Conservation (phyloP, 2,113 vertebrate genomes). For the Myiozetetes cayanensis region DNA sequence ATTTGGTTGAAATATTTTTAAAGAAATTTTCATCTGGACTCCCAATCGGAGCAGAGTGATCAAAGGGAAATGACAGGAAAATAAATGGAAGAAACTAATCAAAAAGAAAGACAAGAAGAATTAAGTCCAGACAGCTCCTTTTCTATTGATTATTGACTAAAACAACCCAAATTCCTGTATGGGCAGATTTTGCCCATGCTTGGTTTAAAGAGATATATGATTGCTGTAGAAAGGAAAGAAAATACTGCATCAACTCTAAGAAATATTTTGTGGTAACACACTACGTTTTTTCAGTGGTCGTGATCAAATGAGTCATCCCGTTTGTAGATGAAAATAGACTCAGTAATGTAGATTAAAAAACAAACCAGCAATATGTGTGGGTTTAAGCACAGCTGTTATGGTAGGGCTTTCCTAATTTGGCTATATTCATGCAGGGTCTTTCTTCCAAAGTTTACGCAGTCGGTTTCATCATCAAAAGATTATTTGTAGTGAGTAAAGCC, state of each 20-base stretch:
- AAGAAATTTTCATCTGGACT: not conserved
- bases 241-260: not conserved
- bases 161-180: not conserved
- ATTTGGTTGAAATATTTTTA: not conserved
- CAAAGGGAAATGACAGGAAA: not conserved
- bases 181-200: not conserved
- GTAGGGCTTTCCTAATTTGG: slow-evolving; percentile 62
- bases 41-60: not conserved
- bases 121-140: not conserved
- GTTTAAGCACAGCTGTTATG: not conserved
- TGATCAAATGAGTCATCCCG: slow-evolving; percentile 46
- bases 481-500: not conserved
- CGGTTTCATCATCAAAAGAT: slow-evolving; percentile 35
- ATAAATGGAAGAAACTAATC: slow-evolving; percentile 12
- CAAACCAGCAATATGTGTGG: not conserved
- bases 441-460: not conserved
- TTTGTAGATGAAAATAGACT: slow-evolving; percentile 48
- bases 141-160: not conserved
- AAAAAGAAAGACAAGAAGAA: not conserved
- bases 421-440: not conserved
- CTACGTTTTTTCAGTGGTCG: not conserved
- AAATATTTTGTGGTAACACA: not conserved
- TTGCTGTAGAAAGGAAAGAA: not conserved
- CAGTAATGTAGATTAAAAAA: slow-evolving; percentile 16
- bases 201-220: not conserved